Evolutionary conservation across 2,113 vertebrate genomes (phyloP), one percentile per base, ranked within the genome.

Genomic region (Etia nguti): DNA sequence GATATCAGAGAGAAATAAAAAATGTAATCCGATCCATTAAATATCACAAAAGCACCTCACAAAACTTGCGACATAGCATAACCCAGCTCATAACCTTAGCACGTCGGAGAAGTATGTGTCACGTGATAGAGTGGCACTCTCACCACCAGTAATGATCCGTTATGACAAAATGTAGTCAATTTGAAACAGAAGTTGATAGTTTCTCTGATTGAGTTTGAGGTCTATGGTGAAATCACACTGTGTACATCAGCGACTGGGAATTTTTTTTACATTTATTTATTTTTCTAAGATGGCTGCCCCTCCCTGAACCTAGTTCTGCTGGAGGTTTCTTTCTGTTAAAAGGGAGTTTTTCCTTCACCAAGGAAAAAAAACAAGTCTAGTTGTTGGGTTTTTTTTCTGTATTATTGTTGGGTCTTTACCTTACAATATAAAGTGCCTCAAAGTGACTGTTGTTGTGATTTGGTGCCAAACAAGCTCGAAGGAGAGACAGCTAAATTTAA

Each of bases 251-350:
- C 31, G 57, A 34, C 29, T 0, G 57, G 57, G 15, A 34, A 29
- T 34, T 60, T 60, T 0, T 60, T 31, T 31, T 60, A 31, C 18
- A 60, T 60, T 4, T 18, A 2, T 60, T 0, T 0, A 0, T 6
- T 31, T 31, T 60, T 6, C 10, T 31, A 60, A 2, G 26, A 60
- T 60, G 26, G 57, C 57, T 1, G 57, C 57, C 8, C 57, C 26
- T 60, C 57, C 10, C 57, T 18, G 57, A 60, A 26, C 26, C 24
- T 60, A 0, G 15, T 60, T 60, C 57, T 60, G 57, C 26, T 31
- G 57, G 8, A 60, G 57, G 57, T 31, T 60, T 60, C 26, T 31
- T 60, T 60, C 8, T 60, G 5, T 59, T 31, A 18, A 59, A 54
- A 59, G 57, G 5, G 26, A 60, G 15, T 18, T 60, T 60, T 60